Evolutionary conservation across 2,888 invertebrate species (phyloP).

Genomic region (Zonitis immaculata): DNA sequence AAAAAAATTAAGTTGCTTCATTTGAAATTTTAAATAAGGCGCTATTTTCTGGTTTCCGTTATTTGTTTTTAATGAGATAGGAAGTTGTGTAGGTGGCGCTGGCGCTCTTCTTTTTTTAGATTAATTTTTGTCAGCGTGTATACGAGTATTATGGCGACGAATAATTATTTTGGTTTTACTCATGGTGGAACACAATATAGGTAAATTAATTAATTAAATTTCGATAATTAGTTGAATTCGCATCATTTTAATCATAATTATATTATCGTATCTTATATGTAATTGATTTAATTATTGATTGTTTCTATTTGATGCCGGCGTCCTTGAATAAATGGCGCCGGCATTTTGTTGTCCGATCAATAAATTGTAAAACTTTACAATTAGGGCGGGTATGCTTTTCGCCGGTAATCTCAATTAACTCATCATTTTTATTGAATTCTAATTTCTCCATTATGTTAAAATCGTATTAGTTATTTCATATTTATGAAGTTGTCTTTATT

Average conservation of each 20-base stretch:
- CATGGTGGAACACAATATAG: conserved; percentile 91
- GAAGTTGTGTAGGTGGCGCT: conserved; percentile 8
- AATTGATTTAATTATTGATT: background rate
- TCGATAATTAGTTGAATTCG: background rate
- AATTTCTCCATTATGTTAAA: no score
- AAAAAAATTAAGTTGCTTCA: background rate
- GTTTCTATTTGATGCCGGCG: conserved; percentile 35
- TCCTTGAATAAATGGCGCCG: conserved; percentile 48
- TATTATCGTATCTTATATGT: background rate
- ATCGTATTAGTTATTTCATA: no score
- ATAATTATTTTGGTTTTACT: conserved; percentile 94
- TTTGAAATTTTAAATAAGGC: background rate
- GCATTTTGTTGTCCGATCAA: conserved; percentile 46
- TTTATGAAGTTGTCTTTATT: no score
- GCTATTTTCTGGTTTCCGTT: background rate
- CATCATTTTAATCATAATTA: background rate
- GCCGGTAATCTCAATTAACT: background rate
- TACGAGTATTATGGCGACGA: conserved; percentile 65
- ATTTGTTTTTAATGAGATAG: background rate
- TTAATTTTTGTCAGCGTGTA: conserved; percentile 30
- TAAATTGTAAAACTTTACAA: conserved; percentile 31
- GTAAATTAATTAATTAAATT: conserved; percentile 46
- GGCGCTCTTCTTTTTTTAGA: conserved; percentile 8
- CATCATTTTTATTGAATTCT: background rate
- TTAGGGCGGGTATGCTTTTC: conserved; percentile 17